Evolutionary conservation across 2,888 invertebrate species (phyloP).

Genomic region (Prosopocoilus inquinatus): DNA sequence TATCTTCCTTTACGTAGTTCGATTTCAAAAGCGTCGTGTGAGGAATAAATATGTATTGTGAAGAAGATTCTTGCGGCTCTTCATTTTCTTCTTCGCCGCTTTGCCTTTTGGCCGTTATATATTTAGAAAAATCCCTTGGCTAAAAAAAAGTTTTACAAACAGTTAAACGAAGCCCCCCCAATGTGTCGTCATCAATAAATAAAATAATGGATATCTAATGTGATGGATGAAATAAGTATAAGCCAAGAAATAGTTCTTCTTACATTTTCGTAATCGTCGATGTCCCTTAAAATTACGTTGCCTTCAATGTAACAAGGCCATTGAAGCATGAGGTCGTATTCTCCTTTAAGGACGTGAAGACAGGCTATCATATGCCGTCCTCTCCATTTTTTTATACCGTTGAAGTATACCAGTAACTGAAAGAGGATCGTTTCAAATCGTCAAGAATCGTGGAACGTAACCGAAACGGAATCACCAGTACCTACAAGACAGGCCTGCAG

Average conservation of each 20-base stretch:
- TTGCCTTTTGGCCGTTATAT: constrained; percentile 57
- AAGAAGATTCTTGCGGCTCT: constrained; percentile 50
- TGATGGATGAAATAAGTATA: not conserved
- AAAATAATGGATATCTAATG: not conserved
- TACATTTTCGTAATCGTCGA: constrained; percentile 39
- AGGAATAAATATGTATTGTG: constrained; percentile 66
- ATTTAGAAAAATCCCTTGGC: constrained; percentile 65
- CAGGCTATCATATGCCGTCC: constrained; percentile 71
- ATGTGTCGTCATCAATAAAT: not conserved
- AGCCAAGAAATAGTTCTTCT: constrained; percentile 20
- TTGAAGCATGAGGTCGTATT: constrained; percentile 67
- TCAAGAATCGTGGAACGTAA: too few species aligned
- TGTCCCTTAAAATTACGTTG: constrained; percentile 65
- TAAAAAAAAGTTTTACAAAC: constrained; percentile 41
- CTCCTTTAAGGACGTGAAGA: constrained; percentile 65
- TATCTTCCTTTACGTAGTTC: constrained; percentile 60
- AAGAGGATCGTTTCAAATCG: too few species aligned
- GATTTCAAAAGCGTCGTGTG: constrained; percentile 62
- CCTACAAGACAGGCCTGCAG: too few species aligned
- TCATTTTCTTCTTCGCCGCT: constrained; percentile 49
- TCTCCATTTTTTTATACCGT: constrained; percentile 76
- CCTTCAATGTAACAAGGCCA: constrained; percentile 73
- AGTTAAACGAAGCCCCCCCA: constrained; percentile 2
- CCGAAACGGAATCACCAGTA: constrained; percentile 1
- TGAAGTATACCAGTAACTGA: constrained; percentile 66